Evolutionary conservation across 2,888 invertebrate genomes (phyloP), one percentile per base, ranked within the genome.

Genomic region (Drosophila bunnanda): DNA sequence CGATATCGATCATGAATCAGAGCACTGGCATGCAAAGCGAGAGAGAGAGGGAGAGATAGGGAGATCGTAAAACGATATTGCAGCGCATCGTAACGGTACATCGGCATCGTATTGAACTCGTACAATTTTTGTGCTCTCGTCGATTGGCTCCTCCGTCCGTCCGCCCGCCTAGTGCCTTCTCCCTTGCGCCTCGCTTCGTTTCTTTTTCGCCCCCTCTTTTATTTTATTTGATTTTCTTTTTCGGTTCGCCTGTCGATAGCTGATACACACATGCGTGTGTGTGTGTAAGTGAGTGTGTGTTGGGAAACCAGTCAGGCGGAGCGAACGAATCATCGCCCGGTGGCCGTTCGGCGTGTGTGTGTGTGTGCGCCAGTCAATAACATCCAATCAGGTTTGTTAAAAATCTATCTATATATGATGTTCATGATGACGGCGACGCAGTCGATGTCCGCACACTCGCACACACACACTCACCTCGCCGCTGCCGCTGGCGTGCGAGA

Each of bases 311-410:
- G 64, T 65, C 64, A 65, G 64, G 50, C 64, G 64, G 39, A 64
- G 64, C 64, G 64, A 64, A 50, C 64, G 64, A 65, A 44, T 71
- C 59, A 57, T 60, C 59, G 50, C 50, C 50, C 34, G 34, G 53
- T 34, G 58, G 50, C 82, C 78, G 79, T 80, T 52, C 50, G 34
- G 77, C 76, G 86, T 66, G 67, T 54, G 68, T 75, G 66, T 81
- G 80, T 82, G 76, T 81, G 88, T 82, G 82, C 79, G 89, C 88
- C 90, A 91, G 91, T 91, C 91, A 91, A 91, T 91, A 91, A 91
- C 91, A 91, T 91, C 91, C 91, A 91, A 91, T 91, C 91, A 91
- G 92, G 91, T 91, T 92, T 92, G 92, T 91, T 91, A 91, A 91
- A 91, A 91, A 91, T 91, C 91, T 92, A 92, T 91, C 86, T 87